phyloP scores from a whole-genome alignment of 2,888 invertebrate genomes.

The Amphipoea lucens region DNA sequence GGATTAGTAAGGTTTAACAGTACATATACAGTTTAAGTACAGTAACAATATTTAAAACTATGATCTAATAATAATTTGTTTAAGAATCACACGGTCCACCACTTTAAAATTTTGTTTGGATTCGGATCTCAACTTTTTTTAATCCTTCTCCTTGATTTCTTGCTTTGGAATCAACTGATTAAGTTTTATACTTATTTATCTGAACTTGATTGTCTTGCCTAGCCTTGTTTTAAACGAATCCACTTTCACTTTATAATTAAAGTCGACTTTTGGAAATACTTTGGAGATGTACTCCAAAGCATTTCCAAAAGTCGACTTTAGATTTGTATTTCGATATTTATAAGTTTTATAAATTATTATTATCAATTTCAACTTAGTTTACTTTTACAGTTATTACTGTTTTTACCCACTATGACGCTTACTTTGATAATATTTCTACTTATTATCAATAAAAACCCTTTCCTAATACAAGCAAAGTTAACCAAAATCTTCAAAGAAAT shows the following conservation, averaged over 20 bases:
- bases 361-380: not conserved
- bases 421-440: not conserved
- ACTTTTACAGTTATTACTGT: not conserved
- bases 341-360: not conserved
- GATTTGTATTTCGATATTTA: not conserved
- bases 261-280: too few relatives aligned
- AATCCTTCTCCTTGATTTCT: not conserved
- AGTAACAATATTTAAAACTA: not conserved
- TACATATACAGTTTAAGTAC: not conserved
- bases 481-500: conserved; percentile 20
- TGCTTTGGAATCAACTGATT: not conserved
- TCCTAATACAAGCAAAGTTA: not conserved
- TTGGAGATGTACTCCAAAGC: not conserved
- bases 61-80: not conserved
- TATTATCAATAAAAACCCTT: not conserved
- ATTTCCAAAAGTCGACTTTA: not conserved
- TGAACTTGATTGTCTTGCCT: too few relatives aligned
- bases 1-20: not conserved
- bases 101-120: not conserved
- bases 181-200: too few relatives aligned
- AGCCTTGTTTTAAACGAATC: not conserved
- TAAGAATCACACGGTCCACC: not conserved
- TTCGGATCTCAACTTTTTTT: not conserved
- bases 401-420: not conserved
- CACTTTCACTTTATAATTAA: not conserved